These are phyloP conservation scores for Anastrepha ludens DNA, from an alignment of 1,140 invertebrate species.

Conservation along the genomic window DNA sequence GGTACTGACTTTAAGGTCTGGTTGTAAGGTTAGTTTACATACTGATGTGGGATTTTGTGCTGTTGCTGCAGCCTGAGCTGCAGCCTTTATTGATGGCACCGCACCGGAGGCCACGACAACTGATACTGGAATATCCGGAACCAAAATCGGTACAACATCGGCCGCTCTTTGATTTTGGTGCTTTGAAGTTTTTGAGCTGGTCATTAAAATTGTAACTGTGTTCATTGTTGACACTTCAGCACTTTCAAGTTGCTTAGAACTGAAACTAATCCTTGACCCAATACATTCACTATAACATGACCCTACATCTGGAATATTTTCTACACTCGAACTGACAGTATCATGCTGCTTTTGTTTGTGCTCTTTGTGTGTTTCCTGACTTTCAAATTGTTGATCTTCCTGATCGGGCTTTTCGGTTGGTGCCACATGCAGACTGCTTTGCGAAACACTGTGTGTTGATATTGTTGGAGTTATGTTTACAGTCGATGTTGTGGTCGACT, in stretches of 20 bases:
- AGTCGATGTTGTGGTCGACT: background rate
- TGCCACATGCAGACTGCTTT: background rate
- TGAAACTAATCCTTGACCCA: background rate
- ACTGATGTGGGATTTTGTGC: background rate
- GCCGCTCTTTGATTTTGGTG: background rate
- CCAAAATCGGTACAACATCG: constrained; percentile 65
- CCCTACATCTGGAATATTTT: background rate
- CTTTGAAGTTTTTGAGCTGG: constrained; percentile 9
- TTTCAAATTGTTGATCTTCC: background rate
- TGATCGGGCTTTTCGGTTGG: background rate
- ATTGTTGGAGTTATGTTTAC: background rate
- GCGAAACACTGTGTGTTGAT: background rate
- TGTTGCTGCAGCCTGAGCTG: constrained; percentile 56
- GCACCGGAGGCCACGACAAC: constrained; percentile 64
- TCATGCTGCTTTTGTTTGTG: background rate
- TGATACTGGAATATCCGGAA: constrained; percentile 69
- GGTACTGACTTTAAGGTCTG: background rate
- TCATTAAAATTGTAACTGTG: background rate
- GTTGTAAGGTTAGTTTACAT: constrained; percentile 17
- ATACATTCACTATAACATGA: background rate
- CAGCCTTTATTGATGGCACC: constrained; percentile 58
- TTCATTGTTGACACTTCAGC: background rate
- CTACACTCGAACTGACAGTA: background rate
- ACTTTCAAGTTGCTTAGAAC: constrained; percentile 14
- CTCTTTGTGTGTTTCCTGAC: background rate